Base-by-base conservation (phyloP, 2,888 invertebrate genomes). In the Leptarthrus brevirostris region DNA sequence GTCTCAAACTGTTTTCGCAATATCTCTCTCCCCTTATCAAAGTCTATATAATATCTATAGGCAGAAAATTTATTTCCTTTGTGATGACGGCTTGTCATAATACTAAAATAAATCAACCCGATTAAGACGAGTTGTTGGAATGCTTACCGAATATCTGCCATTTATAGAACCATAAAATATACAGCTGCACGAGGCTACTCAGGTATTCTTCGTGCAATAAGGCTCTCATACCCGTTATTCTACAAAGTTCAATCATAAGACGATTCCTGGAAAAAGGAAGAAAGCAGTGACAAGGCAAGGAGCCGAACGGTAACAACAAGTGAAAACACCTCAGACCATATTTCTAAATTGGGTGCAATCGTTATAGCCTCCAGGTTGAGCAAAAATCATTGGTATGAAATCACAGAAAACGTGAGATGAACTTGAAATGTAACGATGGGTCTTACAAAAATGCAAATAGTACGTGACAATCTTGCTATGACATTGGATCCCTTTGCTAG, bases 391-490 rank as follows among this genome's bases (percentile, higher is more conserved):
- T 24, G 24, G 69, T 66, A 18, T 34, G 69, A 75, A 75, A 75
- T 73, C 69, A 36, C 58, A 20, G 52, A 49, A 70, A 58, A 75
- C 75, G 75, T 75, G 75, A 75, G 71, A 16, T 71, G 75, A 75
- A 75, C 75, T 53, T 72, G 66, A 64, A 75, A 75, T 71, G 54
- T n/a, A 52, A 69, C 26, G 26, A 44, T 71, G 24, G 34, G 70
- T 58, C 66, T 64, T 71, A 22, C 40, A 30, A 74, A 70, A 73
- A 75, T 74, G 75, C 73, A 74, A 75, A 75, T 75, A 75, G 73
- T 74, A 75, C 73, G 75, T 75, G 75, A 75, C 75, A 75, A 75
- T 75, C 70, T 69, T 70, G 69, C 69, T 30, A 53, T 61, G 49
- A 71, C 74, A 52, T 71, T 44, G 24, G 6, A 20, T 18, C 18